Evolutionary conservation across 2,113 vertebrate genomes (phyloP).

Genomic region (Stegastes partitus): DNA sequence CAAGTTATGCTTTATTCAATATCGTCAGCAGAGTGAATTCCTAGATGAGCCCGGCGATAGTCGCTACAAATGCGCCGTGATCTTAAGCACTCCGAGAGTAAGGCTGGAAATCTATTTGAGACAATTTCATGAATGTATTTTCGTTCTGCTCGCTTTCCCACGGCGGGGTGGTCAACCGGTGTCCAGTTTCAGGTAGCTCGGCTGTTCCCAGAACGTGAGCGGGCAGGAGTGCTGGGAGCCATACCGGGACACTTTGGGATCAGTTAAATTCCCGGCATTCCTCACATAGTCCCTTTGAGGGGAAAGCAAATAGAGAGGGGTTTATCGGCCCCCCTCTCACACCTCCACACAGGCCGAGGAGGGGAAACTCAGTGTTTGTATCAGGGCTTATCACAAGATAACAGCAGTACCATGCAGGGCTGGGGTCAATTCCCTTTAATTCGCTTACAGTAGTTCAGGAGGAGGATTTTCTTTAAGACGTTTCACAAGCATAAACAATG

Average conservation of each 20-base stretch:
- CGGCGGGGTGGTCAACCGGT: slow-evolving; percentile 66
- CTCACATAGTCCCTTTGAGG: slow-evolving; percentile 79
- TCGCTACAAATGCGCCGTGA: slow-evolving; percentile 14
- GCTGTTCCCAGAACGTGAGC: slow-evolving; percentile 75
- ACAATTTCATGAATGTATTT: slow-evolving; percentile 60
- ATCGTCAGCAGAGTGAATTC: slow-evolving; percentile 40
- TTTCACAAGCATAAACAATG: slow-evolving; percentile 22
- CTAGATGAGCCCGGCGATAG: slow-evolving; percentile 43
- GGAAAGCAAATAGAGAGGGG: slow-evolving; percentile 78
- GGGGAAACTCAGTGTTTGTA: slow-evolving; percentile 56
- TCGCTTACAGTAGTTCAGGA: slow-evolving; percentile 37
- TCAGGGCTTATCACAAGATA: slow-evolving; percentile 73
- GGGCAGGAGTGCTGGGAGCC: slow-evolving; percentile 66
- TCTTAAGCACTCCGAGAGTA: slow-evolving; percentile 20
- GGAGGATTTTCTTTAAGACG: slow-evolving; percentile 35
- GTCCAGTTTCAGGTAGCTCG: slow-evolving; percentile 76
- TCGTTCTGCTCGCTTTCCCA: slow-evolving; percentile 65
- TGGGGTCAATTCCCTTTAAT: slow-evolving; percentile 54
- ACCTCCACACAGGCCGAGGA: slow-evolving; percentile 57
- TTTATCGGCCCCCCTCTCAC: slow-evolving; percentile 60
- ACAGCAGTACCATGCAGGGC: slow-evolving; percentile 63
- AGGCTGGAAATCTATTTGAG: slow-evolving; percentile 39
- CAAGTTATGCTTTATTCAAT: slow-evolving; percentile 49
- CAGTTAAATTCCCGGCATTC: slow-evolving; percentile 80
- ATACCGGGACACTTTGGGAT: slow-evolving; percentile 73